Base-by-base conservation (phyloP, 2,113 vertebrate genomes). In the Forbesichthys papilliferus region DNA sequence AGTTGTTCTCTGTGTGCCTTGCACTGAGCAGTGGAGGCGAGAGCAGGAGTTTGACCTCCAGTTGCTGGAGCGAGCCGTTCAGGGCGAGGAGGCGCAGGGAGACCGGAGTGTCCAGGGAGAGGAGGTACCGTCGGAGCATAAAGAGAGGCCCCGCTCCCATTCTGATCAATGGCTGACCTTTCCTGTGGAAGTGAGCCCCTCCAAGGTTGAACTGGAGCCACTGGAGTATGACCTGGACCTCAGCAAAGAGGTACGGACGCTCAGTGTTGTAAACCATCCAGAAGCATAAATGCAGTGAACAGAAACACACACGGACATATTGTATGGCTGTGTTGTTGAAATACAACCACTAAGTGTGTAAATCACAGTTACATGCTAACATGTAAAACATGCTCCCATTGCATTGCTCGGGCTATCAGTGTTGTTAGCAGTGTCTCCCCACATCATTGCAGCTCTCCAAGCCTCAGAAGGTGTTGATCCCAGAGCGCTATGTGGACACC, bases 21-120 rank as follows among this genome's bases (percentile, higher is more conserved):
- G 64, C 91, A 71, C 84, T 78, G 92, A 83, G 87, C 92, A 99
- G 97, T 97, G 95, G 97, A 96, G 94, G 89, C 93, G 98, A 64
- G 98, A 99, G 90, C 98, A 98, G 93, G 97, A 99, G 74, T 98
- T 99, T 94, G 97, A 99, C 93, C 93, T 99, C 89, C 96, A 98
- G 94, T 87, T 99, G 87, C 91, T 99, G 77, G 97, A 98, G 83
- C 94, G 95, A 63, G 94, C 94, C 13, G 86, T 96, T 64, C 94
- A 91, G 78, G 94, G 94, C 61, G 96, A 95, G 70, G 95, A 95
- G 79, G 80, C 82, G 1, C 77, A 84, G 71, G 74, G 61, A n/a
- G 86, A 86, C 10, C 78, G 89, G 78, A 90, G 93, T 61, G 85
- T 96, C 77, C 94, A 91, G 82, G 94, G 94, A 73, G 95, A 95